These are phyloP conservation scores for Lampris incognitus DNA, from an alignment of 2,113 vertebrate species.

Conservation along the genomic window DNA sequence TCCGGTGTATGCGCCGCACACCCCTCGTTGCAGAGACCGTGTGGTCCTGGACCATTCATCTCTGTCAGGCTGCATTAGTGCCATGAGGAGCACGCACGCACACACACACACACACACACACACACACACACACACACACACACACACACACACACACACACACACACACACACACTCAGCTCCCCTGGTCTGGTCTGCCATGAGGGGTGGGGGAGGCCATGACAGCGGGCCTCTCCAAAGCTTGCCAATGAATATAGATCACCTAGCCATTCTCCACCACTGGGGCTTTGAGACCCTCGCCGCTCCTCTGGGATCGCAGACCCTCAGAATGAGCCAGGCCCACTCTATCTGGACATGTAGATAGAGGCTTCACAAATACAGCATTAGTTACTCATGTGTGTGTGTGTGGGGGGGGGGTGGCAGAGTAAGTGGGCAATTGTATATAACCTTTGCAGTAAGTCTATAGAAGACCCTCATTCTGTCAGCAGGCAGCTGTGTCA, in stretches of 20 bases:
- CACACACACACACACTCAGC: slow-evolving; percentile 6
- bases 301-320: slow-evolving; percentile 64
- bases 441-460: slow-evolving; percentile 14
- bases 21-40: slow-evolving; percentile 58
- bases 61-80: slow-evolving; percentile 80
- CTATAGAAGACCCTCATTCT: neutral
- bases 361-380: slow-evolving; percentile 37
- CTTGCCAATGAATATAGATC: slow-evolving; percentile 81
- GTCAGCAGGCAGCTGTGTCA: slow-evolving; percentile 1
- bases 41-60: slow-evolving; percentile 79
- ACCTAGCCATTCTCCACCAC: slow-evolving; percentile 72
- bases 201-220: slow-evolving; percentile 67
- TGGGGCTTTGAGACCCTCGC: slow-evolving; percentile 57
- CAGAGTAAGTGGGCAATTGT: slow-evolving; percentile 14
- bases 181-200: slow-evolving; percentile 61
- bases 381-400: slow-evolving; percentile 26
- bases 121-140: neutral
- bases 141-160: slow-evolving; percentile 3
- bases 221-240: slow-evolving; percentile 74
- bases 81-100: slow-evolving; percentile 55
- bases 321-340: slow-evolving; percentile 58
- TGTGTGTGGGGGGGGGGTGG: slow-evolving; percentile 1
- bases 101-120: slow-evolving; percentile 21
- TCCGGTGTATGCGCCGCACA: slow-evolving; percentile 42
- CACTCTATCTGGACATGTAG: slow-evolving; percentile 51